Percentiles rank a stretch among this genome's conserved stretches.
Conservation (phyloP, 2,888 invertebrate genomes). For the Cyclophora punctaria region DNA sequence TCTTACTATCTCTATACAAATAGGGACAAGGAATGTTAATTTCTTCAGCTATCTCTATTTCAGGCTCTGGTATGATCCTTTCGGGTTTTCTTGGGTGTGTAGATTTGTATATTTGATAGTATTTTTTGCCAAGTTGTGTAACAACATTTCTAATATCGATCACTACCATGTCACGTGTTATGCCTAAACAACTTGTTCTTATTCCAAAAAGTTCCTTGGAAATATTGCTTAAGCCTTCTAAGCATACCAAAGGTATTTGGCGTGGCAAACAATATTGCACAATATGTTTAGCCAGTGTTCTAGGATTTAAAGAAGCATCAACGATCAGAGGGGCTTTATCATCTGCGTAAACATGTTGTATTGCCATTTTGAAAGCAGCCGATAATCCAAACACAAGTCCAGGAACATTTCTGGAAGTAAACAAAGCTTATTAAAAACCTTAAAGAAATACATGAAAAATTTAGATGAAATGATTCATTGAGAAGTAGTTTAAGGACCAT, state of each 20-base stretch:
- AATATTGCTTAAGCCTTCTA: conserved; percentile 43
- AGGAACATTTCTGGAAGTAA: conserved; percentile 44
- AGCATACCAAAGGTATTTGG: conserved; percentile 49
- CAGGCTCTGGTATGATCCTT: not conserved
- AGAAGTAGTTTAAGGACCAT: too few relatives aligned
- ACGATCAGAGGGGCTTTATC: too few relatives aligned
- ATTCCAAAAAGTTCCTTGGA: conserved; percentile 50
- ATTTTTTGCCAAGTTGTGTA: conserved; percentile 21
- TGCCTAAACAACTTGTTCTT: conserved; percentile 54
- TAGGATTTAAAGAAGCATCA: conserved; percentile 40
- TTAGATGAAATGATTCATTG: too few relatives aligned
- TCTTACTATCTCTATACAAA: conserved; percentile 49
- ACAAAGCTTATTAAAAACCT: too few relatives aligned
- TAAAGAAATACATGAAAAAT: too few relatives aligned
- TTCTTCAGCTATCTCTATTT: conserved; percentile 1
- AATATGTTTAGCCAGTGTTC: conserved; percentile 54
- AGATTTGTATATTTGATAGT: too few relatives aligned
- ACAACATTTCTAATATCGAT: conserved; percentile 12
- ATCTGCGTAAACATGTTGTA: too few relatives aligned
- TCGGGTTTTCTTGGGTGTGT: too few relatives aligned
- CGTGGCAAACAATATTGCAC: conserved; percentile 41
- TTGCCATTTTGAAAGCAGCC: too few relatives aligned
- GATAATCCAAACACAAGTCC: conserved; percentile 51
- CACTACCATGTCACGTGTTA: conserved; percentile 28
- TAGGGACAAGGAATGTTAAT: conserved; percentile 27